Evolutionary conservation across 2,797 vertebrate species (phyloP).

Genomic region (Echeneis naucrates): DNA sequence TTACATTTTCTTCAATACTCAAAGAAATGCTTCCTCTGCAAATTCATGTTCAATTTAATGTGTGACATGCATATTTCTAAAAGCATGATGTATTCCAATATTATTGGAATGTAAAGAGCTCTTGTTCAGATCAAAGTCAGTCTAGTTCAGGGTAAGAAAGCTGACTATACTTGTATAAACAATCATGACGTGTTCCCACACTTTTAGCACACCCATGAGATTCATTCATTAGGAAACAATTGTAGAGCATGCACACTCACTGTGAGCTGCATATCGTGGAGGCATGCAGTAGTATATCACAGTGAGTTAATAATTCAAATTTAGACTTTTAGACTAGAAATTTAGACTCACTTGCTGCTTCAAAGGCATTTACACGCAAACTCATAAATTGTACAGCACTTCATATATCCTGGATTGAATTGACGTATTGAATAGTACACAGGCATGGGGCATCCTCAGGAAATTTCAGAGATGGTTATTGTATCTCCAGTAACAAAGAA

Average conservation of each 20-base stretch:
- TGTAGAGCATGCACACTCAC: constrained; percentile 9
- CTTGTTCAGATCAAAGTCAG: background rate
- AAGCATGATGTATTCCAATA: background rate
- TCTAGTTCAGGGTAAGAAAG: constrained; percentile 14
- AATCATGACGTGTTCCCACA: constrained; percentile 14
- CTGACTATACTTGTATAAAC: constrained; percentile 11
- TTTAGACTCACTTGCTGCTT: constrained; percentile 53
- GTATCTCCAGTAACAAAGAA: constrained; percentile 37
- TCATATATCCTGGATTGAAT: constrained; percentile 58
- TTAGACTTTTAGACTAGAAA: too few relatives aligned
- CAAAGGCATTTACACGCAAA: constrained; percentile 60
- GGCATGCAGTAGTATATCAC: constrained; percentile 21
- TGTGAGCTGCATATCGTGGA: constrained; percentile 12
- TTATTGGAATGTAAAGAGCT: background rate
- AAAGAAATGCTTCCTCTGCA: background rate
- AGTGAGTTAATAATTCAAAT: constrained; percentile 72
- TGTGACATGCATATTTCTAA: background rate
- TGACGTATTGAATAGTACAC: constrained; percentile 72
- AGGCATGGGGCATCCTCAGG: constrained; percentile 56
- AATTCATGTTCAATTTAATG: background rate
- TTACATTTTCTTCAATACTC: background rate
- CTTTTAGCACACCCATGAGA: constrained; percentile 48
- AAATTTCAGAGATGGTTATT: constrained; percentile 30
- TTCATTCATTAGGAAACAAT: constrained; percentile 48
- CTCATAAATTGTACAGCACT: constrained; percentile 49